phyloP scores from a whole-genome alignment of 1,140 invertebrate genomes.

The Reticulitermes speratus region DNA sequence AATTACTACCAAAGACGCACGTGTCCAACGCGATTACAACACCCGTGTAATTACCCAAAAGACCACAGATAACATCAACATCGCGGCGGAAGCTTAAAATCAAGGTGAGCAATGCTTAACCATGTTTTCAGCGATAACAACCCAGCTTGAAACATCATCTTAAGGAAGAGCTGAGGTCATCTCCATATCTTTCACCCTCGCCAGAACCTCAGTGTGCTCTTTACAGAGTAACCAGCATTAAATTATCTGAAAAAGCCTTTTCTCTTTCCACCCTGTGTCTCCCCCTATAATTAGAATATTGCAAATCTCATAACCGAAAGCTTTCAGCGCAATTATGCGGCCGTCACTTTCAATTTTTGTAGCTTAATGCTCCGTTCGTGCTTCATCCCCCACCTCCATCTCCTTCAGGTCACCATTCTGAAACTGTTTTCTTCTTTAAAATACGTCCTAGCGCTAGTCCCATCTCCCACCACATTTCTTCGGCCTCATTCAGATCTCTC shows the following conservation, averaged over 20 bases:
- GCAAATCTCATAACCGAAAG: conserved; percentile 11
- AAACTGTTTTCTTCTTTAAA: background rate
- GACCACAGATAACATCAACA: too few species aligned
- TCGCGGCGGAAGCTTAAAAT: too few species aligned
- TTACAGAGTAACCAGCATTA: background rate
- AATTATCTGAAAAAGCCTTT: background rate
- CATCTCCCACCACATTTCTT: background rate
- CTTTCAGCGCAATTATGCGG: conserved; percentile 14
- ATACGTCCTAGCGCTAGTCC: too few species aligned
- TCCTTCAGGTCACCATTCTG: background rate
- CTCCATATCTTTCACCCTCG: too few species aligned
- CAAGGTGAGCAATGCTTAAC: too few species aligned
- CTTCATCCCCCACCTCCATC: background rate
- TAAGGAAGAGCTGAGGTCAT: too few species aligned
- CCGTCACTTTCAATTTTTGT: conserved; percentile 16
- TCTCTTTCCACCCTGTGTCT: background rate
- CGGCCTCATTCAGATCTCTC: background rate
- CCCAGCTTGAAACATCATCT: too few species aligned
- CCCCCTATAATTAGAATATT: background rate
- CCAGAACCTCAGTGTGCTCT: background rate
- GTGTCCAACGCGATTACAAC: too few species aligned
- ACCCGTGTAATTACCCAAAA: too few species aligned
- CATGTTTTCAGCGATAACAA: too few species aligned
- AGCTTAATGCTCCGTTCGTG: conserved; percentile 10
- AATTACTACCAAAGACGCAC: too few species aligned